Evolutionary conservation across 1,140 invertebrate genomes (phyloP), one percentile per base, ranked within the genome.

Genomic region (Zaprionus gabonicus): DNA sequence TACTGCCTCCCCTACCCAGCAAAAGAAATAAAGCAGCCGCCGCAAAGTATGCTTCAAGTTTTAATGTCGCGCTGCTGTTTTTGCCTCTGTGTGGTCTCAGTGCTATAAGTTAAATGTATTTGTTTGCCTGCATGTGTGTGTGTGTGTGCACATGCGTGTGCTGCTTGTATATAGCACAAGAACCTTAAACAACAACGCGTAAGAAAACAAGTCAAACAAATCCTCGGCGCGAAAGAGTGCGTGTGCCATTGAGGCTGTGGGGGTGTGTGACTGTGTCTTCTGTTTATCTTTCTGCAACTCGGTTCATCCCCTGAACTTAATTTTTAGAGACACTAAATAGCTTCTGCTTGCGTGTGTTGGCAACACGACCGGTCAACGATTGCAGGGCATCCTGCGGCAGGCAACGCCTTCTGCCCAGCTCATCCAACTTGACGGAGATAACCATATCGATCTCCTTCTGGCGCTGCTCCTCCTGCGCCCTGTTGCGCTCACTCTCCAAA

Each of bases 381-480:
- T 53, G 70, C 6, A 90, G 25, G 0, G 63, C 70, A 15, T 36
- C n/a, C 1, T 57, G 46, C 0, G 85, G 81, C 46, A 90, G 28
- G 27, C 82, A 91, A 6, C 68, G 70, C 5, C 78, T 87, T 3
- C 75, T 74, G 17, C 71, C 59, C 28, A 90, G 55, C 17, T 90
- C 85, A 55, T 85, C 71, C 41, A 90, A 51, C 23, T 90, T 85
- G 0, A 90, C 81, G 2, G 66, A 57, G 31, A 90, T 90, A 2
- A 90, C 85, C 62, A 76, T 82, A 23, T 90, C 86, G 46, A 90
- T 84, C 58, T 90, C 85, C 38, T 80, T 77, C 13, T 90, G 85
- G 2, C 81, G 70, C 41, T 71, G 70, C 5, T 46, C 53, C 57
- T 90, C 82, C 13, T 0, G 51, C 66, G 0, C 68, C 36, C 0